A percentile compares a stretch with the other conserved stretches of the same genome.
phyloP scores from a whole-genome alignment of 53 echinoderm and acorn worm species.

The Hippasteria phrygiana region DNA sequence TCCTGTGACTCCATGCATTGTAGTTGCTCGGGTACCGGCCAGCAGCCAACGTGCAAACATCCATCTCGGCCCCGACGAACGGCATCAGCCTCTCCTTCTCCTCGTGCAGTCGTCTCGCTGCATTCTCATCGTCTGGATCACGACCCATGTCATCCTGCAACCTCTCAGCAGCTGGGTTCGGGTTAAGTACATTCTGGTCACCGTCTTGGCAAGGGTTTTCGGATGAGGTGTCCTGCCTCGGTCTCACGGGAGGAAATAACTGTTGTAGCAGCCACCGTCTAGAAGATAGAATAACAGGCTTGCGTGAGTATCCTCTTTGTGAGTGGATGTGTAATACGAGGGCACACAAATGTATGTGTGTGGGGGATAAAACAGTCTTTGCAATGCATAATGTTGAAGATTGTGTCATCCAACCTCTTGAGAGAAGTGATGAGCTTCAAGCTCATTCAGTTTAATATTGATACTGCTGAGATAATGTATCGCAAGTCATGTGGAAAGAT shows the following conservation, averaged over 20 bases:
- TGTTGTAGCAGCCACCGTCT: constrained; percentile 83
- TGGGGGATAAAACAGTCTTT: too few relatives aligned
- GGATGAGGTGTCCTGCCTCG: neutral
- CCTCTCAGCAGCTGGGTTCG: neutral
- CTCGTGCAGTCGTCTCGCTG: neutral
- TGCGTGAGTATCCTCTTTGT: too few relatives aligned
- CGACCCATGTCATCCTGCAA: neutral
- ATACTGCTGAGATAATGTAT: too few relatives aligned
- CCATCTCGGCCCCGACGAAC: constrained; percentile 69
- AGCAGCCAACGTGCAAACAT: constrained; percentile 74
- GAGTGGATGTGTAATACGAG: too few relatives aligned
- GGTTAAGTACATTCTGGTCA: neutral
- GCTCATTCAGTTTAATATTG: too few relatives aligned
- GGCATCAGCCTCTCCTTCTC: constrained; percentile 1
- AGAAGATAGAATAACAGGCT: neutral
- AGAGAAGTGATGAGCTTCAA: too few relatives aligned
- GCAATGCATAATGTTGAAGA: too few relatives aligned
- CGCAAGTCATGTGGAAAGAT: too few relatives aligned
- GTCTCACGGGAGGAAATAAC: constrained; percentile 54
- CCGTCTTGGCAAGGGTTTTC: neutral
- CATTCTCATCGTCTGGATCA: neutral
- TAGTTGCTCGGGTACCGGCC: constrained; percentile 90
- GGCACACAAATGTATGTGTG: too few relatives aligned
- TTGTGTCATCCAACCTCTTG: too few relatives aligned
- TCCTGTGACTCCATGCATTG: constrained; percentile 96